Evolutionary conservation across 2,113 vertebrate genomes (phyloP).

Genomic region (Calyptommatus sinebrachiatus): DNA sequence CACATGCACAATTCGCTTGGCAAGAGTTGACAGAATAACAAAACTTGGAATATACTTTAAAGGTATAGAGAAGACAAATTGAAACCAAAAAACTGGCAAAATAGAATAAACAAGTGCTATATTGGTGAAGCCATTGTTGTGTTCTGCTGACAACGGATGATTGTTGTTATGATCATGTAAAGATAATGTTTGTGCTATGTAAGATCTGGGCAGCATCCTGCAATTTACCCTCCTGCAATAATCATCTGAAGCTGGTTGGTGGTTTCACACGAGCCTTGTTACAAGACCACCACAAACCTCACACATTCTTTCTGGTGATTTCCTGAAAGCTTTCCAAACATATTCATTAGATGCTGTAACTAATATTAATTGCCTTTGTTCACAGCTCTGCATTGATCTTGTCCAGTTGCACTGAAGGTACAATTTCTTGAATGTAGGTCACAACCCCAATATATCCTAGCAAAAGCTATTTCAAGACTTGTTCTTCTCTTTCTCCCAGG

Average conservation of each 20-base stretch:
- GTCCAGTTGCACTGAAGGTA: neutral
- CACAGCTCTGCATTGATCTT: neutral
- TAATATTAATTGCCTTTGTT: neutral
- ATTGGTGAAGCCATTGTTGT: neutral
- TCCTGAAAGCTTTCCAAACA: neutral
- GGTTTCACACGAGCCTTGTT: neutral
- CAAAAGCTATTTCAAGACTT: neutral
- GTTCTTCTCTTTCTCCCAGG: slow-evolving; percentile 70
- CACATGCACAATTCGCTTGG: too few species aligned
- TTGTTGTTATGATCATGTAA: neutral
- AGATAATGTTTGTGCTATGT: too few species aligned
- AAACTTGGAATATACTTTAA: too few species aligned
- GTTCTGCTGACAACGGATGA: too few species aligned
- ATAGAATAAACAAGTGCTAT: too few species aligned
- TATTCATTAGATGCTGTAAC: neutral
- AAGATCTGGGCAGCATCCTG: neutral
- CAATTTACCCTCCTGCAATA: neutral
- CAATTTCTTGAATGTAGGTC: neutral
- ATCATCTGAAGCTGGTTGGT: too few species aligned
- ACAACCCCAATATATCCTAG: neutral
- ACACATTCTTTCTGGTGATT: neutral
- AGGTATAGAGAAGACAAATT: too few species aligned
- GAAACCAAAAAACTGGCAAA: too few species aligned
- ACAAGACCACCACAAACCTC: neutral
- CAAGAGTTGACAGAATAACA: too few species aligned